Percentiles rank a stretch among this genome's conserved stretches.
Evolutionary conservation across 2,888 invertebrate species (phyloP).

Genomic region (Tuta absoluta): DNA sequence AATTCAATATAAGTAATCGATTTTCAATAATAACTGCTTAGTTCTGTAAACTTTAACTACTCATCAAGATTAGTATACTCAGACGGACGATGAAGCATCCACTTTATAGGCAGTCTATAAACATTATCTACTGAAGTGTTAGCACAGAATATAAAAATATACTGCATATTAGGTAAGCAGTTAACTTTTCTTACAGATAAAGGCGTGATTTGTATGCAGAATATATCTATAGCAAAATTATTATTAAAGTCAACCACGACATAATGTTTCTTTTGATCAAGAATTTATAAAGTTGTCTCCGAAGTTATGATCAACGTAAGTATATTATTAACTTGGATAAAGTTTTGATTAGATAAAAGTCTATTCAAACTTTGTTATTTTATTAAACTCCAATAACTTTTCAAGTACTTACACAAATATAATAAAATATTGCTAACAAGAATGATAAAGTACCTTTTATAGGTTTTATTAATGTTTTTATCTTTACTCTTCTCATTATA

Average conservation of each 20-base stretch:
- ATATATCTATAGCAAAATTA: too few relatives aligned
- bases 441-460: not conserved
- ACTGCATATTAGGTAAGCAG: too few relatives aligned
- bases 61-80: not conserved
- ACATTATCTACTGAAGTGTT: too few relatives aligned
- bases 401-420: not conserved
- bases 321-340: not conserved
- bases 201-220: too few relatives aligned
- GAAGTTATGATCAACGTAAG: not conserved
- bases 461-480: too few relatives aligned
- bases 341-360: slow-evolving; percentile 8
- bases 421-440: not conserved
- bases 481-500: too few relatives aligned
- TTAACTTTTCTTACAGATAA: too few relatives aligned
- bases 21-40: too few relatives aligned
- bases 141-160: too few relatives aligned
- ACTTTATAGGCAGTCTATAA: not conserved
- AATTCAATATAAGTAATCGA: too few relatives aligned
- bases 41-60: too few relatives aligned
- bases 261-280: not conserved
- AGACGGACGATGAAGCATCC: not conserved
- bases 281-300: not conserved
- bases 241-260: too few relatives aligned
- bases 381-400: slow-evolving; percentile 5
- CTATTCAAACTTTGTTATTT: not conserved